Evolutionary conservation across 2,888 invertebrate species (phyloP).

Genomic region (Dromius quadrimaculatus): DNA sequence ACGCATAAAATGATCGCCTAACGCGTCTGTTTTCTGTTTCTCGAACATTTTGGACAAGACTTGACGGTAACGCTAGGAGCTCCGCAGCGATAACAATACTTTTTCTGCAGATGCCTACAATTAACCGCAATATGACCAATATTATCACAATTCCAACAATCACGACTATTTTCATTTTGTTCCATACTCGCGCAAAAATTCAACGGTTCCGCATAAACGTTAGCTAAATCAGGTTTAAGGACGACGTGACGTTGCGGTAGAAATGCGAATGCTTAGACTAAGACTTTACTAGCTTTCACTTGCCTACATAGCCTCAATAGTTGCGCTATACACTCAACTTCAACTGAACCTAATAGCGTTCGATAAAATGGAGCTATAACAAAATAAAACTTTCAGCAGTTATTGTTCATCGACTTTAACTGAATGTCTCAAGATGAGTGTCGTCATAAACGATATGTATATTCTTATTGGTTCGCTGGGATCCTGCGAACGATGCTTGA

Average conservation of each 20-base stretch:
- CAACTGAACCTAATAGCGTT: too few relatives aligned
- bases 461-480: too few relatives aligned
- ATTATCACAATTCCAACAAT: too few relatives aligned
- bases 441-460: too few relatives aligned
- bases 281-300: not conserved
- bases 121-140: not conserved
- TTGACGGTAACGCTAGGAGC: too few relatives aligned
- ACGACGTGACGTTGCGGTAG: not conserved
- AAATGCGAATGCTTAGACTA: not conserved
- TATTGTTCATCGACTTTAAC: too few relatives aligned
- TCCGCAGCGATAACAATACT: conserved; percentile 2
- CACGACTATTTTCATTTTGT: too few relatives aligned
- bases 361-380: too few relatives aligned
- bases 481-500: too few relatives aligned
- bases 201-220: not conserved
- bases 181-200: not conserved
- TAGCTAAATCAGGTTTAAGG: not conserved
- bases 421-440: too few relatives aligned
- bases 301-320: not conserved
- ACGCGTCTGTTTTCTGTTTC: not conserved
- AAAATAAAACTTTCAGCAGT: too few relatives aligned
- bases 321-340: not conserved
- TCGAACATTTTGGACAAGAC: not conserved
- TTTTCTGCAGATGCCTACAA: not conserved
- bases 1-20: not conserved